phyloP scores from a whole-genome alignment of 2,888 invertebrate species.

The Troilus luridus region DNA sequence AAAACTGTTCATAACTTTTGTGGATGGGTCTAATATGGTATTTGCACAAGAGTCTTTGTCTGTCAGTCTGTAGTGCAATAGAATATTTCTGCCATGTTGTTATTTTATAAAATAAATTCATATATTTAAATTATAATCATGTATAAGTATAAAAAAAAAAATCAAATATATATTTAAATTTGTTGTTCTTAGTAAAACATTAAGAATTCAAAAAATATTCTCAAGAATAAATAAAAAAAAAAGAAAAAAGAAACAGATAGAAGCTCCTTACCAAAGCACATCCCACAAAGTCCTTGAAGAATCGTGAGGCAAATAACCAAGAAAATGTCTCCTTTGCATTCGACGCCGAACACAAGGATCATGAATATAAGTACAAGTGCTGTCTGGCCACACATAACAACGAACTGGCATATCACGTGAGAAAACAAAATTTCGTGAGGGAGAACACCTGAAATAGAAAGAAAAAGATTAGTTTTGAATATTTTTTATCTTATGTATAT shows the following conservation, averaged over 20 bases:
- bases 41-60: slow-evolving; percentile 37
- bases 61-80: slow-evolving; percentile 51
- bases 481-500: too few species aligned
- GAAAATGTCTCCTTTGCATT: slow-evolving; percentile 89
- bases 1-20: slow-evolving; percentile 42
- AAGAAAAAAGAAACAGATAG: not conserved
- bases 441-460: slow-evolving; percentile 78
- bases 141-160: too few species aligned
- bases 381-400: slow-evolving; percentile 95
- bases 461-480: not conserved
- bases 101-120: not conserved
- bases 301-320: slow-evolving; percentile 89
- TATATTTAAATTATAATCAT: too few species aligned
- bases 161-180: not conserved
- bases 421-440: slow-evolving; percentile 93
- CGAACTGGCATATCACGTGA: slow-evolving; percentile 94
- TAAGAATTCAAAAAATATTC: not conserved
- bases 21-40: not conserved
- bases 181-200: not conserved
- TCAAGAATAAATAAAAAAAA: not conserved
- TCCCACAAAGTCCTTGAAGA: slow-evolving; percentile 92
- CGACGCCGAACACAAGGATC: slow-evolving; percentile 90
- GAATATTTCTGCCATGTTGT: slow-evolving; percentile 27
- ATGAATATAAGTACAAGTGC: slow-evolving; percentile 91
- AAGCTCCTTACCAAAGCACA: slow-evolving; percentile 87